phyloP scores from a whole-genome alignment of 2,797 vertebrate genomes.

The Florisuga fusca region DNA sequence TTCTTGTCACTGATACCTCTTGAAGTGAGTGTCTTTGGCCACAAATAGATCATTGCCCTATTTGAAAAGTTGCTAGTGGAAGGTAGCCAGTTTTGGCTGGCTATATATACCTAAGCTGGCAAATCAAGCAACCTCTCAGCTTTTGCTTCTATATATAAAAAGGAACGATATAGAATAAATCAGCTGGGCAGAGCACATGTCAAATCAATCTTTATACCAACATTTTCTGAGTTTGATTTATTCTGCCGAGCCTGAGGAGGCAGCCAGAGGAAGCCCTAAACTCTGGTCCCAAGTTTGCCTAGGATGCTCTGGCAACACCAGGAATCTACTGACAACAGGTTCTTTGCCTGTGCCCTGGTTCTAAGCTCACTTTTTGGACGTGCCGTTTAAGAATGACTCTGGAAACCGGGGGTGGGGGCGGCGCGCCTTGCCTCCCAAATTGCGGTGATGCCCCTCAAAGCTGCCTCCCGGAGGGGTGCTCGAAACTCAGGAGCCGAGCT shows the following conservation, averaged over 20 bases:
- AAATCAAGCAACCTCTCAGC: not conserved
- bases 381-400: accelerated
- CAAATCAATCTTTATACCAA: not conserved
- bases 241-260: accelerated
- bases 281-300: accelerated
- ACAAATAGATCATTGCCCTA: slow-evolving; percentile 61
- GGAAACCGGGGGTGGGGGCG: accelerated
- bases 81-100: not conserved
- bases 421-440: accelerated
- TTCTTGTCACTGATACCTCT: slow-evolving; percentile 61
- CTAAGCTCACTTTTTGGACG: accelerated
- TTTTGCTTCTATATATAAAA: slow-evolving; percentile 24
- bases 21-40: not conserved
- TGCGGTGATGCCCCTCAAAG: accelerated
- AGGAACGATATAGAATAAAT: not conserved
- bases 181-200: not conserved
- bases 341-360: accelerated
- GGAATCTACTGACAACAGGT: not conserved
- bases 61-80: slow-evolving; percentile 54
- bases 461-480: not conserved
- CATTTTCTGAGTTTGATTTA: not conserved
- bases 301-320: accelerated
- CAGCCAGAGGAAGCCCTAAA: not conserved
- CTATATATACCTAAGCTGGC: slow-evolving; percentile 48
- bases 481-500: not conserved